Evolutionary conservation across 2,113 vertebrate species (phyloP).

Genomic region (Saimiri boliviensis): DNA sequence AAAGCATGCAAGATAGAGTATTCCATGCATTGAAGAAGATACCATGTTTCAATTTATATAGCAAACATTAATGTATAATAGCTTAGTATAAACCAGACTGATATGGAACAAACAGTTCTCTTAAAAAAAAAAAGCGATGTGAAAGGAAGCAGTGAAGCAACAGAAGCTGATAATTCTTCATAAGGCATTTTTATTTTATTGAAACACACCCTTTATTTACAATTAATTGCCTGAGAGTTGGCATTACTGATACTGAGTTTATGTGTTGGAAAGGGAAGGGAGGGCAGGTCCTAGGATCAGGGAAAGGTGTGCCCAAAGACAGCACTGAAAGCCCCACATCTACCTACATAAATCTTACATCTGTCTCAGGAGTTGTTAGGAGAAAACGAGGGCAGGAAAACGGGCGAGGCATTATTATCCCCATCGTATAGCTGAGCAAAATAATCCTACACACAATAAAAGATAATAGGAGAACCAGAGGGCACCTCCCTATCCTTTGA

Average conservation of each 20-base stretch:
- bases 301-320: neutral
- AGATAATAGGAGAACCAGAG: neutral
- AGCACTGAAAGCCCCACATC: neutral
- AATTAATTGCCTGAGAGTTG: neutral
- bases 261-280: neutral
- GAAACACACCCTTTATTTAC: neutral
- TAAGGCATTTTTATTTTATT: neutral
- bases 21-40: neutral
- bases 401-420: neutral
- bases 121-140: neutral
- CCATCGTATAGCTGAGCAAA: neutral
- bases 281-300: neutral
- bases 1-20: neutral
- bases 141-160: neutral
- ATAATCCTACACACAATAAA: neutral
- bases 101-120: neutral
- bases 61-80: neutral
- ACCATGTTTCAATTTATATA: neutral
- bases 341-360: neutral
- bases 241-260: neutral
- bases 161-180: conserved; percentile 43
- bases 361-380: neutral
- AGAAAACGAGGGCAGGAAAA: neutral
- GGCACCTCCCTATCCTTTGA: neutral
- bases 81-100: conserved; percentile 44